These are phyloP conservation scores for Drosophila kurseongensis DNA, from an alignment of 1,140 invertebrate genomes.

Conservation along the genomic window DNA sequence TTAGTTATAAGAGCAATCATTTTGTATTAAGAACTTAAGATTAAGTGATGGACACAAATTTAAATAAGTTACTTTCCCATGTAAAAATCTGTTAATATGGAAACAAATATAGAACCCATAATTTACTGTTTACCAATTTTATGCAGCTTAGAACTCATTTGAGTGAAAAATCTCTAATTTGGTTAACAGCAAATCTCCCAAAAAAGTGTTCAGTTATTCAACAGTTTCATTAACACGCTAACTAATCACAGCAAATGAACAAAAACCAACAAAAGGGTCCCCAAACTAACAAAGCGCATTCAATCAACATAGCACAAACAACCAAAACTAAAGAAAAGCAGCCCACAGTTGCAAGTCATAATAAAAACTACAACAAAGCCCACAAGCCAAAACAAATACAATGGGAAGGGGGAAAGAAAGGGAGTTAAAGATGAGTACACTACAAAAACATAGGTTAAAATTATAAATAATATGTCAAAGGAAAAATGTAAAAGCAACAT, in stretches of 20 bases:
- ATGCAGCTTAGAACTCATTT: constrained; percentile 1
- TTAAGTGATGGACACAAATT: not conserved
- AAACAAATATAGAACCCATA: not conserved
- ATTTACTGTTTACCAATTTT: constrained; percentile 9
- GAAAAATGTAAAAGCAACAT: not conserved
- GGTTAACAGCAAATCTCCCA: constrained; percentile 1
- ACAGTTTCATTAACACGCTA: constrained; percentile 31
- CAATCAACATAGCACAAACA: constrained; percentile 72
- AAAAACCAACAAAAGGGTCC: constrained; percentile 45
- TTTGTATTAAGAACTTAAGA: no score
- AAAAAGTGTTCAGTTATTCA: constrained; percentile 39
- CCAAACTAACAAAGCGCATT: constrained; percentile 71
- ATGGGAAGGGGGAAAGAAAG: constrained; percentile 6
- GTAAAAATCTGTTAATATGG: not conserved
- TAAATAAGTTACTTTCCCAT: not conserved
- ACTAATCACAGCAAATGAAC: constrained; percentile 57
- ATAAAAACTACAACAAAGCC: constrained; percentile 73
- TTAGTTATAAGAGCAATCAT: no score
- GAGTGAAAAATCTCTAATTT: constrained; percentile 9
- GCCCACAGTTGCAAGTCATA: constrained; percentile 77
- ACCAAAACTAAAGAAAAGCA: constrained; percentile 11
- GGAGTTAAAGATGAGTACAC: constrained; percentile 14
- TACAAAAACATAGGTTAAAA: not conserved
- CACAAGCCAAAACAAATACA: constrained; percentile 59
- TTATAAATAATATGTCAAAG: no score